Base-by-base conservation (phyloP, 2,888 invertebrate species). In the Eristalinus sepulchralis region DNA sequence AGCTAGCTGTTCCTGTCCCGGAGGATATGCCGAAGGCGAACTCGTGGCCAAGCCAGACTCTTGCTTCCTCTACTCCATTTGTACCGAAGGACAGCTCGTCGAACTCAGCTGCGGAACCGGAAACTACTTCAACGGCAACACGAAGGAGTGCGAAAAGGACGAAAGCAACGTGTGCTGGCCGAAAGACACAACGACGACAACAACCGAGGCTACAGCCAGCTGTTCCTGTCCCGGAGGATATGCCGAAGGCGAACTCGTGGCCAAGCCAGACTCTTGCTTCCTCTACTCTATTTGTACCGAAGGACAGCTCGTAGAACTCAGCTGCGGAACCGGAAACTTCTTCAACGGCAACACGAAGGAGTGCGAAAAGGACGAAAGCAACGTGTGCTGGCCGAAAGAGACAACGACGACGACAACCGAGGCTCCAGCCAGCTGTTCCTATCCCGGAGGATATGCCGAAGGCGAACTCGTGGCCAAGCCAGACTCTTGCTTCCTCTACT, bases 271-370 rank as follows among this genome's bases (percentile, higher is more conserved):
- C 6, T 47, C 66, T 4, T 83, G 82, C 34, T 11, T n/a, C 0
- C 20, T 31, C 17, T 82, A 57, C 31, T 77, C 71, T 9, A 24
- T 88, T 0, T 91, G 91, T 71, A 3, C 82, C 2, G 34, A 87
- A 3, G 60, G 88, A 13, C 20, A 71, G 1, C 57, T 90, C 13
- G 78, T 73, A 0, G 20, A 47, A 0, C 88, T 89, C 39, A 88
- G 4, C 3, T 91, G 91, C 9, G 9, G 31, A 1, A 39, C 11
- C 4, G 89, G 89, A 13, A 89, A 83, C 59, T 91, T 89, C 71
- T 91, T 89, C n/a, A 39, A 89, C 70, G 22, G 6, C 0, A 55
- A 22, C 1, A 55, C 17, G 11, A 11, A 34, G 2, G 8, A 62
- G 13, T 78, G 78, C 20, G 11, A 39, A 13, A 53, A 68, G 2